phyloP scores from a whole-genome alignment of 2,888 invertebrate species.

The Dioctria rufipes region DNA sequence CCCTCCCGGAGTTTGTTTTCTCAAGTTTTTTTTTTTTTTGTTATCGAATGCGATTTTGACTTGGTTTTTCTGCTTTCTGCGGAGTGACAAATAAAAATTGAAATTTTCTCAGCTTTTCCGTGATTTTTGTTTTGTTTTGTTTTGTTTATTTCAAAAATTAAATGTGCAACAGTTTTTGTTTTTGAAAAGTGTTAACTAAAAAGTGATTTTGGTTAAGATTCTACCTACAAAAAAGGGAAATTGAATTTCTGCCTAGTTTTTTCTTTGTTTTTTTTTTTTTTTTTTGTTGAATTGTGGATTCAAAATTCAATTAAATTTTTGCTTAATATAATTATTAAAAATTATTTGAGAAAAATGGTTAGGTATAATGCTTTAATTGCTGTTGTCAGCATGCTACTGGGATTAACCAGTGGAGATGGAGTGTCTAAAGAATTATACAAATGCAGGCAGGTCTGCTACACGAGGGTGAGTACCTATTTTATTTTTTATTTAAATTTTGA shows the following conservation, averaged over 20 bases:
- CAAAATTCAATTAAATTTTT: not conserved
- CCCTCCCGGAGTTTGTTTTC: too few relatives aligned
- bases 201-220: slow-evolving; percentile 1
- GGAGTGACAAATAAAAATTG: not conserved
- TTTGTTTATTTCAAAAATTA: too few relatives aligned
- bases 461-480: slow-evolving; percentile 65
- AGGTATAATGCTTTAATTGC: slow-evolving; percentile 52
- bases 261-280: too few relatives aligned
- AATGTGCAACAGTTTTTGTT: too few relatives aligned
- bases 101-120: not conserved
- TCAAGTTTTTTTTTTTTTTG: too few relatives aligned
- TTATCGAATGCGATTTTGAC: too few relatives aligned
- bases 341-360: slow-evolving; percentile 33
- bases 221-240: too few relatives aligned
- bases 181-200: too few relatives aligned
- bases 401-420: slow-evolving; percentile 59
- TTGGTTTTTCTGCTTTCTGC: not conserved
- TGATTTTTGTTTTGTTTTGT: too few relatives aligned
- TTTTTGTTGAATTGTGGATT: too few relatives aligned
- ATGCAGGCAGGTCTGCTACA: slow-evolving; percentile 70
- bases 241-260: too few relatives aligned
- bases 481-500: not conserved
- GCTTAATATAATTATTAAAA: not conserved
- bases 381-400: slow-evolving; percentile 57
- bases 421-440: slow-evolving; percentile 68